These are phyloP conservation scores for Chromobotia macracanthus DNA, from an alignment of 2,797 vertebrate species.

Conservation along the genomic window DNA sequence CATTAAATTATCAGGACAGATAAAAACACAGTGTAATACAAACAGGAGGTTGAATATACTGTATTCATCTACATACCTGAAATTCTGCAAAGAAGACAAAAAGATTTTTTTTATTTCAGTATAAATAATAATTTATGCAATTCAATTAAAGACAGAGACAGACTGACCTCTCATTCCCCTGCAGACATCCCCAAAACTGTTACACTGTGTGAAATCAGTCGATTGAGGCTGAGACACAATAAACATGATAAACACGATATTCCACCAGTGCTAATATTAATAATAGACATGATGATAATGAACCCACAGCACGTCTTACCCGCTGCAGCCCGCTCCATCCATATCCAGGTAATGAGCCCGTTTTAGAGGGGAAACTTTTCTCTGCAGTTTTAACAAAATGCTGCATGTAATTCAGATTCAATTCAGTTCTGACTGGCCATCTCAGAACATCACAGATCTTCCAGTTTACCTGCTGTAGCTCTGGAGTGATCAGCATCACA, in stretches of 20 bases:
- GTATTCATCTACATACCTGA: conserved; percentile 74
- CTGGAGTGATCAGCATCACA: conserved; percentile 70
- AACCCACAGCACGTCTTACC: conserved; percentile 73
- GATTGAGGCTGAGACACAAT: conserved; percentile 79
- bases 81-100: conserved; percentile 77
- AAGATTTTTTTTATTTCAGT: neutral
- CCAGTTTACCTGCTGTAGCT: conserved; percentile 31
- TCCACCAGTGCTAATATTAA: neutral
- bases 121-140: neutral
- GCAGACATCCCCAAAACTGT: conserved; percentile 82
- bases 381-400: conserved; percentile 66
- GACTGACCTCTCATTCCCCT: conserved; percentile 83
- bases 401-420: no score
- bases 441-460: neutral
- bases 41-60: neutral
- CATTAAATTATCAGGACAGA: neutral
- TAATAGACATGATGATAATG: neutral
- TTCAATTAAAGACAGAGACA: neutral
- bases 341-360: conserved; percentile 86
- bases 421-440: no score
- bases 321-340: conserved; percentile 82
- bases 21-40: neutral
- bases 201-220: conserved; percentile 86
- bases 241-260: neutral
- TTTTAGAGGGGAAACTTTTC: conserved; percentile 80